Conservation (phyloP, 2,797 vertebrate species). For the Chiloscyllium punctatum region DNA sequence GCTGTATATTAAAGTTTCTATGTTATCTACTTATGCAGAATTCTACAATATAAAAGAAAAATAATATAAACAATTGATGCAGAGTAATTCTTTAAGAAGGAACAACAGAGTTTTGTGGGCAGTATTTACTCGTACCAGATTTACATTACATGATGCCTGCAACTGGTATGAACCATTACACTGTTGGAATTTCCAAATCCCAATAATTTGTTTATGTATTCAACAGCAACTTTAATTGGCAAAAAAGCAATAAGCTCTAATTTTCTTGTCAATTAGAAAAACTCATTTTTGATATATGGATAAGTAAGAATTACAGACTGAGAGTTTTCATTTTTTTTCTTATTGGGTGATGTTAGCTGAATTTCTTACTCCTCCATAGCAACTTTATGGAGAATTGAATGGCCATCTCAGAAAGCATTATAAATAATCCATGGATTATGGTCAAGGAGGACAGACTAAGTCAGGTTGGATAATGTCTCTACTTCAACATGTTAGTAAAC, state of each 20-base stretch:
- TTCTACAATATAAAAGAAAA: constrained; percentile 34
- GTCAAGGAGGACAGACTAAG: not conserved
- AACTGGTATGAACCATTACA: not conserved
- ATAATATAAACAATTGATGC: constrained; percentile 17
- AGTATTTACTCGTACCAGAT: constrained; percentile 1
- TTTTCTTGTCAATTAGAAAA: not conserved
- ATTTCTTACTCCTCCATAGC: not conserved
- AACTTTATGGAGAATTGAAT: not conserved
- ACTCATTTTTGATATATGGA: not conserved
- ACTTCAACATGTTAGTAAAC: not conserved
- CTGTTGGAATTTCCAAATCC: not conserved
- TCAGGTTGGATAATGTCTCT: not conserved
- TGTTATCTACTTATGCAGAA: not conserved
- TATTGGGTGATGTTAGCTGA: not conserved
- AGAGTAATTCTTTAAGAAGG: constrained; percentile 31
- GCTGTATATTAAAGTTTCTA: constrained; percentile 25
- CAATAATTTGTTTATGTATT: not conserved
- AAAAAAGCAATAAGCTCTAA: not conserved
- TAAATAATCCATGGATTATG: not conserved
- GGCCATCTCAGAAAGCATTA: not conserved
- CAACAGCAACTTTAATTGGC: not conserved
- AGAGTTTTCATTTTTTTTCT: not conserved
- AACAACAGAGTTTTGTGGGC: constrained; percentile 3
- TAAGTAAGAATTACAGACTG: not conserved
- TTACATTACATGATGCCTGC: not conserved